Percentiles rank a stretch among this genome's conserved stretches.
Conservation (phyloP, 1,140 invertebrate genomes). For the Bombus turneri region DNA sequence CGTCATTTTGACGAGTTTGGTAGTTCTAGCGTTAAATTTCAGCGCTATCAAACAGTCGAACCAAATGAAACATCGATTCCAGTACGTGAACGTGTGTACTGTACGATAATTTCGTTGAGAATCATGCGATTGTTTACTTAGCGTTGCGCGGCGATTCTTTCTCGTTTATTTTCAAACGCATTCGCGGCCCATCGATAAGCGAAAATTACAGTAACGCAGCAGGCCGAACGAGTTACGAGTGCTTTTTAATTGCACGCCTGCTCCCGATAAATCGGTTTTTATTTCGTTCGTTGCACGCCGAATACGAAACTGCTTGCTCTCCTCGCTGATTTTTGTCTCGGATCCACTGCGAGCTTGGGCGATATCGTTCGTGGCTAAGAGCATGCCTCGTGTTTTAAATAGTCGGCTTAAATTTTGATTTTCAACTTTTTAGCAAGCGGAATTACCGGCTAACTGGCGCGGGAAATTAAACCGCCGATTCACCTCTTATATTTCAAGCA, state of each 20-base stretch:
- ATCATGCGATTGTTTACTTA: conserved; percentile 16
- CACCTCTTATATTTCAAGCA: not conserved
- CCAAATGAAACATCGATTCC: not conserved
- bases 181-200: conserved; percentile 35
- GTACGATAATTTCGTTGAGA: conserved; percentile 6
- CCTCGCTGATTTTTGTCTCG: not conserved
- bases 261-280: conserved; percentile 31
- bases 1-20: not conserved
- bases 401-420: conserved; percentile 28
- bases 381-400: not conserved
- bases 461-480: not conserved
- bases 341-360: not conserved
- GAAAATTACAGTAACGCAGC: conserved; percentile 30
- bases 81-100: not conserved
- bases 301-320: not conserved
- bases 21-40: conserved; percentile 1
- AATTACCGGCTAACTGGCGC: conserved; percentile 3
- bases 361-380: conserved; percentile 11
- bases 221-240: conserved; percentile 25
- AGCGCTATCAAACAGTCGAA: not conserved
- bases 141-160: conserved; percentile 3
- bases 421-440: not conserved
- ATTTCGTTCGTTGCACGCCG: conserved; percentile 14
- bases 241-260: conserved; percentile 38
- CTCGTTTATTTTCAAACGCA: conserved; percentile 5